phyloP scores from a whole-genome alignment of 2,113 vertebrate species.

The Actenoides hombroni region DNA sequence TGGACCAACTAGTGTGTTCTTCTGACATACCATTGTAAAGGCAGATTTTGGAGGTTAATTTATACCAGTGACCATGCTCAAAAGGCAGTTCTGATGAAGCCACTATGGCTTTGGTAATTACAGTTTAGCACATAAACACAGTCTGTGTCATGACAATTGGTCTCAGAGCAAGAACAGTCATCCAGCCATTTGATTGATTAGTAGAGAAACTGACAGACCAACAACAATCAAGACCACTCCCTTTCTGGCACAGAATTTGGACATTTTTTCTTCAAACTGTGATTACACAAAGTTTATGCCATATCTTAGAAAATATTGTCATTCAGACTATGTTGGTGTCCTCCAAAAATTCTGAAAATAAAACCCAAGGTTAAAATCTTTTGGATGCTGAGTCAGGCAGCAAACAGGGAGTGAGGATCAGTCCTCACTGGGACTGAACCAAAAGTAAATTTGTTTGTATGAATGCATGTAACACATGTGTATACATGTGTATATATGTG shows the following conservation, averaged over 20 bases:
- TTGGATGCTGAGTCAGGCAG: background rate
- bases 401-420: background rate
- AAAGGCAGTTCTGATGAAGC: background rate
- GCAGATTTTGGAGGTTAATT: background rate
- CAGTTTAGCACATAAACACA: background rate
- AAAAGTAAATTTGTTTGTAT: background rate
- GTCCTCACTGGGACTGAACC: rapidly evolving
- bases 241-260: background rate
- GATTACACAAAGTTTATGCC: background rate
- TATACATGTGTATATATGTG: too few relatives aligned
- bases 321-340: background rate
- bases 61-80: background rate
- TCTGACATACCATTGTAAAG: background rate
- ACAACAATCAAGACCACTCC: background rate
- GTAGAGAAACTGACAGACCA: background rate
- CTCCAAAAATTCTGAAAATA: background rate
- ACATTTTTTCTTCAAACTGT: background rate
- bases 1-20: background rate
- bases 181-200: background rate
- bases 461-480: background rate
- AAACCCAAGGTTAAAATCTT: background rate
- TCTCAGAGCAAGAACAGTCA: background rate
- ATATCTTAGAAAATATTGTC: background rate
- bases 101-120: background rate
- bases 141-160: background rate